phyloP scores from a whole-genome alignment of 2,113 vertebrate genomes.

The Brachyhypopomus occidentalis region DNA sequence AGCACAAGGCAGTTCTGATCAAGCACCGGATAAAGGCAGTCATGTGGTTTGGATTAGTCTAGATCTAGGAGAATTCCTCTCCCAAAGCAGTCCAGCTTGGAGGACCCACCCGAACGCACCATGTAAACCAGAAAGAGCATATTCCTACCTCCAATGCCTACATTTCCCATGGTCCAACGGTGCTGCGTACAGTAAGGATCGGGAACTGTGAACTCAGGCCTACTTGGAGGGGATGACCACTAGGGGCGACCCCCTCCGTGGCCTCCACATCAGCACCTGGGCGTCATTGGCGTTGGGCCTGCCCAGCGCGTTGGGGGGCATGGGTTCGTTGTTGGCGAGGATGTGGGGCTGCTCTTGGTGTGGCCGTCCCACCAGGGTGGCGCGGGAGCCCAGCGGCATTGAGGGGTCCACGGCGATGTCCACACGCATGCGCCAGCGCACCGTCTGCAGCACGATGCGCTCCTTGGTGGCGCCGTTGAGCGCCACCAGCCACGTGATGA shows the following conservation, averaged over 20 bases:
- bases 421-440: slow-evolving; percentile 89
- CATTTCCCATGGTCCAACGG: neutral
- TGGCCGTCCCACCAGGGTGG: slow-evolving; percentile 82
- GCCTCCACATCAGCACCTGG: slow-evolving; percentile 91
- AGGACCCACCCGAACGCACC: neutral
- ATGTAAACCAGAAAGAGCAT: neutral
- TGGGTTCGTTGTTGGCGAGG: slow-evolving; percentile 86
- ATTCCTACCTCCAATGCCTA: neutral
- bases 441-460: slow-evolving; percentile 87
- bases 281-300: slow-evolving; percentile 90
- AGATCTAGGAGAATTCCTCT: neutral
- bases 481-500: slow-evolving; percentile 89
- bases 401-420: slow-evolving; percentile 86
- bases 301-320: slow-evolving; percentile 85
- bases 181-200: neutral
- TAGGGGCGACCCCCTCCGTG: slow-evolving; percentile 82
- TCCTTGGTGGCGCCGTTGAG: slow-evolving; percentile 88
- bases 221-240: slow-evolving; percentile 89
- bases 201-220: slow-evolving; percentile 27
- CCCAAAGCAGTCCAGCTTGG: neutral
- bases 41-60: slow-evolving; percentile 3
- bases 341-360: slow-evolving; percentile 89
- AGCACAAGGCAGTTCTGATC: neutral
- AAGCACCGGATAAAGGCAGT: neutral
- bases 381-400: slow-evolving; percentile 82